phyloP scores from a whole-genome alignment of 2,888 invertebrate species.

The Sussaba pulchella region DNA sequence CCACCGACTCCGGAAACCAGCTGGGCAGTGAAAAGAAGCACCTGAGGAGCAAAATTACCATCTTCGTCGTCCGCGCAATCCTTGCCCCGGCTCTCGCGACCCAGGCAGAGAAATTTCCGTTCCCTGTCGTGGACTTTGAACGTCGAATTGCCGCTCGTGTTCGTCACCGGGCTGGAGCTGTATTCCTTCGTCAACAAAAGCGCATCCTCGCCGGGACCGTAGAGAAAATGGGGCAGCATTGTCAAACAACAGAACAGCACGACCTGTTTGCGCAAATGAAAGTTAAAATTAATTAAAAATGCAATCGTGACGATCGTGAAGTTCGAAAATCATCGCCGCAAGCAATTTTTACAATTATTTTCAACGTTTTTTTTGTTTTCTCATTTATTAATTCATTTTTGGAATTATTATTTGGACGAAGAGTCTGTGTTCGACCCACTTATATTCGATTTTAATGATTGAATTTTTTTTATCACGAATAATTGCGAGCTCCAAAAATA shows the following conservation, averaged over 20 bases:
- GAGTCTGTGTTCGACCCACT: too few relatives aligned
- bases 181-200: conserved; percentile 87
- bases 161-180: conserved; percentile 83
- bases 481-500: too few relatives aligned
- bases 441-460: too few relatives aligned
- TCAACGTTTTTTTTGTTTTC: too few relatives aligned
- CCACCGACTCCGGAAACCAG: conserved; percentile 90
- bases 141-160: conserved; percentile 81
- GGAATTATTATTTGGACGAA: too few relatives aligned
- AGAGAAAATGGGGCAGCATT: conserved; percentile 89
- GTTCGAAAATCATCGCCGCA: too few relatives aligned
- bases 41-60: conserved; percentile 87
- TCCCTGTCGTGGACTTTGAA: conserved; percentile 83
- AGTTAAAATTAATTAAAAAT: background rate
- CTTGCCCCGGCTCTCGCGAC: conserved; percentile 76
- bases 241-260: conserved; percentile 89
- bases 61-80: conserved; percentile 85
- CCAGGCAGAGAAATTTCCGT: conserved; percentile 86
- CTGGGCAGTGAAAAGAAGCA: conserved; percentile 88
- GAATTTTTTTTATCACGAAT: too few relatives aligned
- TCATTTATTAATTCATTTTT: too few relatives aligned
- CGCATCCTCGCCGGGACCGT: conserved; percentile 89
- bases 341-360: too few relatives aligned
- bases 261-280: conserved; percentile 73
- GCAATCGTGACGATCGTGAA: too few relatives aligned